Evolutionary conservation across 1,140 invertebrate genomes (phyloP).

Genomic region (Berghia stephanieae): DNA sequence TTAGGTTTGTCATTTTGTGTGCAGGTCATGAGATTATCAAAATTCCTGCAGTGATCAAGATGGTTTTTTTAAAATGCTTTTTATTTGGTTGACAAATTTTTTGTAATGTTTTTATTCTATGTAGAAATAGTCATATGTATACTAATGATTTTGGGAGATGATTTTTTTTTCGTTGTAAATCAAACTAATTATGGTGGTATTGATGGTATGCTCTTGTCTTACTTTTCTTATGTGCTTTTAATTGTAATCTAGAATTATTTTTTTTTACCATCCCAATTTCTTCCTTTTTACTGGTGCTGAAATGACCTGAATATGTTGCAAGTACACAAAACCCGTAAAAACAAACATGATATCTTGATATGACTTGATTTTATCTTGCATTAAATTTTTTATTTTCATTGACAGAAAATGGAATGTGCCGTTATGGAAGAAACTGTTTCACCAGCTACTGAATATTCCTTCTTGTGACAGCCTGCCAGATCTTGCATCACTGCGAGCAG

Average conservation of each 20-base stretch:
- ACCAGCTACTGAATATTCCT: conserved; percentile 57
- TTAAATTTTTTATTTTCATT: conserved; percentile 14
- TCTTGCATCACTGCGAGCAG: conserved; percentile 43
- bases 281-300: background rate
- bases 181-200: too few species aligned
- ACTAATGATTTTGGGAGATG: too few species aligned
- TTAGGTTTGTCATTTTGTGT: too few species aligned
- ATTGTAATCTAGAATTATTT: background rate
- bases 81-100: too few species aligned
- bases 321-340: background rate
- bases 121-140: too few species aligned
- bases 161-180: too few species aligned
- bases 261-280: background rate
- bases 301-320: background rate
- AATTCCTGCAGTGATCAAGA: too few species aligned
- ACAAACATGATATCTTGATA: background rate
- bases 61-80: too few species aligned
- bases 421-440: conserved; percentile 60
- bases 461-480: conserved; percentile 58
- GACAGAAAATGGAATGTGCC: conserved; percentile 52
- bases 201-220: too few species aligned
- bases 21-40: too few species aligned
- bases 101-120: too few species aligned
- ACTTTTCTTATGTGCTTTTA: too few species aligned
- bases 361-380: background rate